phyloP scores from a whole-genome alignment of 2,888 invertebrate species.

The Vanessa cardui region DNA sequence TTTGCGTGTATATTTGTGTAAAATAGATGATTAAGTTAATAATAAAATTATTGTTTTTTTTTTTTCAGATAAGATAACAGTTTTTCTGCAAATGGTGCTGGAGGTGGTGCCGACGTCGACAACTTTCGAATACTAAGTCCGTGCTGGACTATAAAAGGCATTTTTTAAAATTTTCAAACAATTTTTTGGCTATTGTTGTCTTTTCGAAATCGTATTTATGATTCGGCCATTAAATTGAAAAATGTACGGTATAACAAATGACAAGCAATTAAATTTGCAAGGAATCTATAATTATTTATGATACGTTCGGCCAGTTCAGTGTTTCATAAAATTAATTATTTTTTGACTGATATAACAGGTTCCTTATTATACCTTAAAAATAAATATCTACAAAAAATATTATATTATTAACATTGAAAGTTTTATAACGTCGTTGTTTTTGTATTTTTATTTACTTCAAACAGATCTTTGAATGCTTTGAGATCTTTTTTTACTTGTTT shows the following conservation, averaged over 20 bases:
- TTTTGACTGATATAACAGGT: constrained; percentile 48
- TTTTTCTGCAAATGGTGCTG: constrained; percentile 93
- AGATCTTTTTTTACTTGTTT: constrained; percentile 9
- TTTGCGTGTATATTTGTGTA: too few species aligned
- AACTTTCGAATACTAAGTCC: constrained; percentile 84
- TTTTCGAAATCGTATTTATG: constrained; percentile 26
- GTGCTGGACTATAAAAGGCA: constrained; percentile 75
- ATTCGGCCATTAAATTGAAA: constrained; percentile 23
- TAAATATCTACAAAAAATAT: constrained; percentile 33
- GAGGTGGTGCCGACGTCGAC: constrained; percentile 95
- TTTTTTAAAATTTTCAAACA: constrained; percentile 39
- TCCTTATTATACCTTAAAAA: constrained; percentile 41
- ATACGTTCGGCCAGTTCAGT: constrained; percentile 23
- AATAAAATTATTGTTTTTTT: constrained; percentile 12
- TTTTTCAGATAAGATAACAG: constrained; percentile 91
- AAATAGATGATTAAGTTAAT: too few species aligned
- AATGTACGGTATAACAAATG: constrained; percentile 17
- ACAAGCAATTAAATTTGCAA: constrained; percentile 21
- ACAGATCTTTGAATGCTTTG: constrained; percentile 11
- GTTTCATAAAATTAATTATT: constrained; percentile 41
- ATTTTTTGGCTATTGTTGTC: constrained; percentile 27
- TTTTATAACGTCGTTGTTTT: constrained; percentile 38
- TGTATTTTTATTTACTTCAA: constrained; percentile 15
- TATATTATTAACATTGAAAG: constrained; percentile 34
- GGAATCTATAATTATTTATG: constrained; percentile 22